Percentiles rank a stretch among this genome's conserved stretches.
phyloP scores from a whole-genome alignment of 2,797 vertebrate species.

The Taeniopygia guttata region DNA sequence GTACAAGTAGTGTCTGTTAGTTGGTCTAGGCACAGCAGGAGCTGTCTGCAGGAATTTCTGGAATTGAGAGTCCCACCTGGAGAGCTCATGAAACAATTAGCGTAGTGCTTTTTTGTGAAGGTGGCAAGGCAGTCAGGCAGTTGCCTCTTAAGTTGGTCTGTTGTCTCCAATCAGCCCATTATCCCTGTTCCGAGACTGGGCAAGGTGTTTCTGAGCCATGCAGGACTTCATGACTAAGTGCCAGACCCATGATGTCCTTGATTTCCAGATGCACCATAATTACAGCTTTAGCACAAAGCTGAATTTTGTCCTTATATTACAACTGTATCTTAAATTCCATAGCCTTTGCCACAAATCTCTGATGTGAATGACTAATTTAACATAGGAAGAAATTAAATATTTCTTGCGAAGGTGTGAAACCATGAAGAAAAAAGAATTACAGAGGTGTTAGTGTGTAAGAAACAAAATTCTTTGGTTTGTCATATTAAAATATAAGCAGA shows the following conservation, averaged over 20 bases:
- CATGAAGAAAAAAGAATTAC: slow-evolving; percentile 31
- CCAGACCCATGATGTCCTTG: not conserved
- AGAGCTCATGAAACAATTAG: not conserved
- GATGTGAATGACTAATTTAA: slow-evolving; percentile 9
- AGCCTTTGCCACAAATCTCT: not conserved
- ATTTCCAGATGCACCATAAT: not conserved
- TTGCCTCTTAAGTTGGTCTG: not conserved
- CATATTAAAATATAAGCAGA: slow-evolving; percentile 33
- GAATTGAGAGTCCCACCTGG: not conserved
- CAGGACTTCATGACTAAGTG: not conserved
- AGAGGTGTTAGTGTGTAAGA: slow-evolving; percentile 35
- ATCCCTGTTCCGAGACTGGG: not conserved
- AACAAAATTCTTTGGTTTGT: slow-evolving; percentile 37
- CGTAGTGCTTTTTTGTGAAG: not conserved
- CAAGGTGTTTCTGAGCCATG: not conserved
- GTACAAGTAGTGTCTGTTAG: not conserved
- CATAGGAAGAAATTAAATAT: not conserved
- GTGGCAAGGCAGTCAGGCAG: not conserved
- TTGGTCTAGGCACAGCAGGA: not conserved
- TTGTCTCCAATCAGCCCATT: not conserved
- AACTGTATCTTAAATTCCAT: not conserved
- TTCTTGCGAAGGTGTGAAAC: slow-evolving; percentile 29
- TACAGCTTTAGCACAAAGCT: not conserved
- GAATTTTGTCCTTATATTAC: not conserved
- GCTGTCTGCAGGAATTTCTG: slow-evolving; percentile 11